These are phyloP conservation scores for Corythornis vintsioides DNA, from an alignment of 2,113 vertebrate species.

Conservation along the genomic window DNA sequence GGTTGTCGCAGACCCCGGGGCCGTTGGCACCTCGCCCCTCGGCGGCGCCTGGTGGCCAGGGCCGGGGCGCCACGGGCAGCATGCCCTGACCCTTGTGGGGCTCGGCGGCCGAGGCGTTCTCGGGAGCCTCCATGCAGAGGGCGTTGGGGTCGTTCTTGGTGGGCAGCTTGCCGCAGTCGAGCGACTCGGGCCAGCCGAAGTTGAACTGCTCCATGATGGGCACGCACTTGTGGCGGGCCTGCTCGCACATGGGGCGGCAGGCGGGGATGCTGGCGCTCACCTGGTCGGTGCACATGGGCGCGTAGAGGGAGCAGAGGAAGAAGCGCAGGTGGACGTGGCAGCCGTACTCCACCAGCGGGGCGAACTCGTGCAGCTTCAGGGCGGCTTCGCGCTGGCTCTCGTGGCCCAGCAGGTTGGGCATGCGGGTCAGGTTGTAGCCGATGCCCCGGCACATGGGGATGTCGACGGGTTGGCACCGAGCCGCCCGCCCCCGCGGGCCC, in stretches of 20 bases:
- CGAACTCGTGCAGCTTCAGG: conserved; percentile 93
- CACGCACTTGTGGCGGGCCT: conserved; percentile 90
- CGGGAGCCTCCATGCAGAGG: conserved; percentile 96
- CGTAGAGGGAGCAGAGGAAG: conserved; percentile 97
- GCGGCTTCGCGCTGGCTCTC: conserved; percentile 92
- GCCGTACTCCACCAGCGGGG: conserved; percentile 93
- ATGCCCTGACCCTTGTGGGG: conserved; percentile 87
- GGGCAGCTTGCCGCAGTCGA: conserved; percentile 91
- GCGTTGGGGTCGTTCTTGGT: conserved; percentile 95
- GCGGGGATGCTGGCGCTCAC: conserved; percentile 96
- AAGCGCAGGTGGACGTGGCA: conserved; percentile 96
- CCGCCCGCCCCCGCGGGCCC: conserved; percentile 86
- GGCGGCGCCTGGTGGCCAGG: conserved; percentile 73
- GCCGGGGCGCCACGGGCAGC: conserved; percentile 82
- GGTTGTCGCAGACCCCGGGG: conserved; percentile 86
- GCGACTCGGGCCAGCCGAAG: conserved; percentile 94
- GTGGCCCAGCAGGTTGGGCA: conserved; percentile 97
- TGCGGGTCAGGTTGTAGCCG: conserved; percentile 96
- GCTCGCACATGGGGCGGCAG: conserved; percentile 98
- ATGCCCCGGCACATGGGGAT: conserved; percentile 98
- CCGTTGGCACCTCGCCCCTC: conserved; percentile 58
- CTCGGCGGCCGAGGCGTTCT: conserved; percentile 87
- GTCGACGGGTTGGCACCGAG: conserved; percentile 90
- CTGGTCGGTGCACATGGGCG: conserved; percentile 97
- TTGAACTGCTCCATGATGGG: conserved; percentile 98